Evolutionary conservation across 2,113 vertebrate species (phyloP).

Genomic region (Gymnogyps californianus): DNA sequence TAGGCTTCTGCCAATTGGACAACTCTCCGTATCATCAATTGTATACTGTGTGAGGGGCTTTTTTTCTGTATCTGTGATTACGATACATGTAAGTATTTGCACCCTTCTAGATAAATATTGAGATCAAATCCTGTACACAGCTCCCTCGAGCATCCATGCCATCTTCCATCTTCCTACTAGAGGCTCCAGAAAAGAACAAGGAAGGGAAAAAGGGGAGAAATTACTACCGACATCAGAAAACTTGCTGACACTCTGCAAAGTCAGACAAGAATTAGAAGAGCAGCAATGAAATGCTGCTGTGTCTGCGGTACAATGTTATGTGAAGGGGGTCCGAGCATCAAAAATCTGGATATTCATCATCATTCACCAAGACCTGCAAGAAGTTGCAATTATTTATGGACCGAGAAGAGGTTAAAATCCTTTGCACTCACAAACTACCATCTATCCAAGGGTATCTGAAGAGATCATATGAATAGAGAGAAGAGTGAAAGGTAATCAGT

Average conservation of each 20-base stretch:
- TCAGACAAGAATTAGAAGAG: background rate
- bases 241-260: background rate
- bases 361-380: background rate
- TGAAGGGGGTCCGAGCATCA: background rate
- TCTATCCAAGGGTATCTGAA: background rate
- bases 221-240: background rate
- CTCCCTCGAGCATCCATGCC: fast-evolving
- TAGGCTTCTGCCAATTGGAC: background rate
- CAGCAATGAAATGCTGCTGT: background rate
- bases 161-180: background rate
- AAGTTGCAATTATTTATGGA: background rate
- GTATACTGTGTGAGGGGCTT: background rate
- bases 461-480: background rate
- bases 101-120: background rate
- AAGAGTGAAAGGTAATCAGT: background rate
- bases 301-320: background rate
- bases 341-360: background rate
- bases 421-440: background rate
- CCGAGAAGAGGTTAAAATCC: background rate
- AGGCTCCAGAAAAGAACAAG: background rate
- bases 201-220: background rate
- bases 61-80: background rate
- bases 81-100: background rate
- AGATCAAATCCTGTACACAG: background rate
- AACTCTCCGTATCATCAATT: background rate